Base-by-base conservation (phyloP, 2,113 vertebrate species). In the Anolis sagrei region DNA sequence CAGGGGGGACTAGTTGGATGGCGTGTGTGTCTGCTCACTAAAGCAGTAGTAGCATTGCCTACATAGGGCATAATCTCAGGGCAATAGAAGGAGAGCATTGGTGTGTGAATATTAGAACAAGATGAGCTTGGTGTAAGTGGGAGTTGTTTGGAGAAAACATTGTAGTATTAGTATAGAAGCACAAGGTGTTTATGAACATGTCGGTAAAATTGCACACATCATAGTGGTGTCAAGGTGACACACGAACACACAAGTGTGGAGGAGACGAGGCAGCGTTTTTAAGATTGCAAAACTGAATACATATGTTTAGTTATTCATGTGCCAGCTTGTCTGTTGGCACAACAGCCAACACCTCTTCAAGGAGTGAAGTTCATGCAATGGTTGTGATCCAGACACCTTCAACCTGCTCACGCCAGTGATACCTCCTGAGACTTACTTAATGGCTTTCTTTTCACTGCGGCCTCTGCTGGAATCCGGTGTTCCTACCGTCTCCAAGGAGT, bases 401-500 rank as follows among this genome's bases (percentile, higher is more conserved):
- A 19, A 9, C 75, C 85, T 87, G 76, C 34, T 54, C 86, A 84
- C 87, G 75, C 51, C 58, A 62, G n/a, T 79, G 86, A 84, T 66
- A 78, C 92, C 82, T 89, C 84, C 82, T 91, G 92, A 95, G 96
- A 98, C 98, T 97, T 99, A 99, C 98, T 98, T 99, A 97, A 99
- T 98, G 96, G 98, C 97, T 97, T 99, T 99, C 97, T 99, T 99
- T 93, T 99, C 98, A 48, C 97, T 97, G 95, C 98, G 97, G 90
- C 97, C 97, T 94, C 98, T 97, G 94, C 97, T 97, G 10, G 98
- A 99, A 93, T 99, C 98, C 21, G 98, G 98, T 58, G 98, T 98
- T 90, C 97, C 97, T 93, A 97, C 98, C 0, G 97, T 97, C 95
- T 99, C 98, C 96, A 99, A 93, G 93, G 98, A 98, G 75, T 97